Evolutionary conservation across 2,113 vertebrate species (phyloP).

Genomic region (Cariama cristata): DNA sequence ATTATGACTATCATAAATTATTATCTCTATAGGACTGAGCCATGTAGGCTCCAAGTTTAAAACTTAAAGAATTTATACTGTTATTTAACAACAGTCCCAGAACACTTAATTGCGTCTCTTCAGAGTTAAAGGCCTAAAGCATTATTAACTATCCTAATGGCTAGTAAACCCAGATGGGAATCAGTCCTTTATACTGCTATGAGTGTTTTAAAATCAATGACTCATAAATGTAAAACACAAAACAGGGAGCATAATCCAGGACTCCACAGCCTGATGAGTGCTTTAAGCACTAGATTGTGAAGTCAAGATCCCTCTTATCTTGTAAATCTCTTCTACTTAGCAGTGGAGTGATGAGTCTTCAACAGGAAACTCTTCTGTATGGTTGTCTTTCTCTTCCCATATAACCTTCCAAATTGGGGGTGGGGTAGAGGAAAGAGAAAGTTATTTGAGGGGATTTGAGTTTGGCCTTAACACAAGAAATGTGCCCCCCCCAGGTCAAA

Average conservation of each 20-base stretch:
- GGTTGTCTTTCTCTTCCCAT: neutral
- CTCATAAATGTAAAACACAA: neutral
- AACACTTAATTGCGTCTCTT: neutral
- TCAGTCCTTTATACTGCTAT: neutral
- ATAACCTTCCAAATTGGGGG: neutral
- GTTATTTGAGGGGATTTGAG: neutral
- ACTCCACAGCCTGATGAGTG: neutral
- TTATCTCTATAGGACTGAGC: neutral
- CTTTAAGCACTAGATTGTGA: neutral
- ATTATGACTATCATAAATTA: neutral
- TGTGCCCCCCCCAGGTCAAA: neutral
- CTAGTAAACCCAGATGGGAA: neutral
- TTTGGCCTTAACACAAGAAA: neutral
- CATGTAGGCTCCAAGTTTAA: neutral
- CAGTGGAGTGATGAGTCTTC: neutral
- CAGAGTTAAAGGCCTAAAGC: neutral
- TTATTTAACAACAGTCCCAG: neutral
- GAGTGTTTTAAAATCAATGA: neutral
- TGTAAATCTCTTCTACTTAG: neutral
- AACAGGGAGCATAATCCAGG: neutral
- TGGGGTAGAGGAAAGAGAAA: neutral
- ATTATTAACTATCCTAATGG: neutral
- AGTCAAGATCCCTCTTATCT: neutral
- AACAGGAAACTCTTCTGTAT: neutral
- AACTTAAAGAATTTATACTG: neutral